Evolutionary conservation across 1,140 invertebrate genomes (phyloP), one percentile per base, ranked within the genome.

Genomic region (Ladona fulva): DNA sequence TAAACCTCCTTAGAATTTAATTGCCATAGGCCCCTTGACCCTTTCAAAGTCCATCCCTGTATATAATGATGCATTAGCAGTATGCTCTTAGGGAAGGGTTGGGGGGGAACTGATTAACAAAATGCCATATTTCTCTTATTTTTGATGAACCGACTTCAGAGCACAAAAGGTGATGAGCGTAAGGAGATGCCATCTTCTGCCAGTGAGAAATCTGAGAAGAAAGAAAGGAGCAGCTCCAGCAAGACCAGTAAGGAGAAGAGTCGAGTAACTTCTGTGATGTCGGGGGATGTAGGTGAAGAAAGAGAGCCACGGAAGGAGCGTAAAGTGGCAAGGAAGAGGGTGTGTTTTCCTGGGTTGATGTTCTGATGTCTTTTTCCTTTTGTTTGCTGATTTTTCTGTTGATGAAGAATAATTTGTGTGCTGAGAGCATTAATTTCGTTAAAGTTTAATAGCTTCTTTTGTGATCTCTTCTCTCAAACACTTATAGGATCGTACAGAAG

Each of bases 231-330:
- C 3, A 88, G 87, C 5, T 85, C 86, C 82, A 92, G 91, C 14
- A 66, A 66, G 14, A 22, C 52, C 84, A 87, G 83, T 79, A 92
- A 90, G 87, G 86, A 83, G 83, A 79, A 88, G 86, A 82, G 66
- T 73, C 76, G 76, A n/a, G 83, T 85, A 74, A 22, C 52, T 6
- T 22, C 52, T 19, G 52, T 22, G 16, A 66, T 66, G 52, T 66
- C 52, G 12, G n/a, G 52, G 1, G 52, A 66, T 22, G n/a, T 84
- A 24, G 88, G 89, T n/a, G 90, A 91, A 80, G 89, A 91, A 78
- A 90, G 90, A 78, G 92, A 93, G 82, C 86, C 91, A 24, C 88
- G 92, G 75, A 91, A 91, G 85, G 92, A 94, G 83, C 89, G 92
- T 82, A 93, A 93, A 86, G 84, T 92, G 80, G 91, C 89, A 25